A percentile compares a stretch with the other conserved stretches of the same genome.
phyloP scores from a whole-genome alignment of 2,113 vertebrate species.

The Lamprotornis superbus region DNA sequence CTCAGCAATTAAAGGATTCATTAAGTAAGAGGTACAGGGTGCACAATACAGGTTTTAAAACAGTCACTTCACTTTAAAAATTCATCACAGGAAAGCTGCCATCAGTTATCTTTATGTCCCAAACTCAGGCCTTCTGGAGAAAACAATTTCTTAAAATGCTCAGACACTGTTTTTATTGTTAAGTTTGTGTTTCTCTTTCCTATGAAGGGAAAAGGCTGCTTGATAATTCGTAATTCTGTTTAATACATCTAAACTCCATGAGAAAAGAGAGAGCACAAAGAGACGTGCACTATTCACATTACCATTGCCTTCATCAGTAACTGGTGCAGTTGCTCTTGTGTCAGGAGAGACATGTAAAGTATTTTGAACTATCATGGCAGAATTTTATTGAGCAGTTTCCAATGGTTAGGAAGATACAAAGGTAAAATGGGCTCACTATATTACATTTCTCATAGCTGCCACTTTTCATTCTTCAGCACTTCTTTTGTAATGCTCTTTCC shows the following conservation, averaged over 20 bases:
- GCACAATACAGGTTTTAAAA: neutral
- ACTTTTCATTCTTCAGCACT: neutral
- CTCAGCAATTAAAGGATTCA: neutral
- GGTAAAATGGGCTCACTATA: neutral
- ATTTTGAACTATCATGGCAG: neutral
- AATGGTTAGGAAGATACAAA: neutral
- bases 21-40: neutral
- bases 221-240: neutral
- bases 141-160: neutral
- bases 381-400: neutral
- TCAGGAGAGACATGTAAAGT: neutral
- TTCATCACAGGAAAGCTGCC: neutral
- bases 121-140: neutral
- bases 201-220: neutral
- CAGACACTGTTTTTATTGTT: neutral
- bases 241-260: neutral
- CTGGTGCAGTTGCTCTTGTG: neutral
- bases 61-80: neutral
- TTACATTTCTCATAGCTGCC: neutral
- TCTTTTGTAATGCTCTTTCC: neutral
- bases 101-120: neutral
- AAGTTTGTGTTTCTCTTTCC: neutral
- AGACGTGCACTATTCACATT: neutral
- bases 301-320: neutral
- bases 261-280: neutral